These are phyloP conservation scores for Cenopis cana DNA, from an alignment of 2,888 invertebrate genomes.

Conservation along the genomic window DNA sequence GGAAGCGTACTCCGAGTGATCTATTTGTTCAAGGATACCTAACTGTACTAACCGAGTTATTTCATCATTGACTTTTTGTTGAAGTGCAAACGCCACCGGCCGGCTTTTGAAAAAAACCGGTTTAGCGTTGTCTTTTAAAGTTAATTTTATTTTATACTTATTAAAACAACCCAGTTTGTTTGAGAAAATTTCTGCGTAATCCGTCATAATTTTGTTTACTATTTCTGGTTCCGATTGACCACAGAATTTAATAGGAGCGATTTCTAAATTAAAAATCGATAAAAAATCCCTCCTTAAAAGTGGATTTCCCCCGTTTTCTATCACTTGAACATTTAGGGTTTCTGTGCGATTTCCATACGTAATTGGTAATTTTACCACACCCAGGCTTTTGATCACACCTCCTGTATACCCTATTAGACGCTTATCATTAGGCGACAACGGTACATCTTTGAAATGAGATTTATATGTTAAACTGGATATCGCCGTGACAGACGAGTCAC, in stretches of 20 bases:
- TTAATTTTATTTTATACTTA: constrained; percentile 5
- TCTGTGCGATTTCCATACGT: too few species aligned
- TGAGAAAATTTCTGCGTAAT: neutral
- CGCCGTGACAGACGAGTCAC: neutral
- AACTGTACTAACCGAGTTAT: constrained; percentile 4
- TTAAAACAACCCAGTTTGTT: constrained; percentile 3
- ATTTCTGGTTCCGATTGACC: too few species aligned
- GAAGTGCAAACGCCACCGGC: constrained; percentile 15
- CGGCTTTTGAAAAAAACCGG: constrained; percentile 18
- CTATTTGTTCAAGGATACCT: constrained; percentile 4
- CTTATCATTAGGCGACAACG: too few species aligned
- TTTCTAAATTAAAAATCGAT: constrained; percentile 1
- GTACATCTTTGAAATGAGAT: too few species aligned
- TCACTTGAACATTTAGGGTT: too few species aligned
- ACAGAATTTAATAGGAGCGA: neutral
- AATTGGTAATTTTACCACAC: too few species aligned
- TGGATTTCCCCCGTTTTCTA: too few species aligned
- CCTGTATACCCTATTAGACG: too few species aligned
- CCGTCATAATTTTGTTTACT: neutral
- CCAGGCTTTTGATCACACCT: too few species aligned
- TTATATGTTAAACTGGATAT: too few species aligned
- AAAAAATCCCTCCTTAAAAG: constrained; percentile 5
- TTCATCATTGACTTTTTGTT: constrained; percentile 4
- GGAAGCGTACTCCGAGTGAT: constrained; percentile 9
- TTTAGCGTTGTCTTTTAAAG: constrained; percentile 12